Conservation (phyloP, 2,888 invertebrate species). For the Campoletis raptor region DNA sequence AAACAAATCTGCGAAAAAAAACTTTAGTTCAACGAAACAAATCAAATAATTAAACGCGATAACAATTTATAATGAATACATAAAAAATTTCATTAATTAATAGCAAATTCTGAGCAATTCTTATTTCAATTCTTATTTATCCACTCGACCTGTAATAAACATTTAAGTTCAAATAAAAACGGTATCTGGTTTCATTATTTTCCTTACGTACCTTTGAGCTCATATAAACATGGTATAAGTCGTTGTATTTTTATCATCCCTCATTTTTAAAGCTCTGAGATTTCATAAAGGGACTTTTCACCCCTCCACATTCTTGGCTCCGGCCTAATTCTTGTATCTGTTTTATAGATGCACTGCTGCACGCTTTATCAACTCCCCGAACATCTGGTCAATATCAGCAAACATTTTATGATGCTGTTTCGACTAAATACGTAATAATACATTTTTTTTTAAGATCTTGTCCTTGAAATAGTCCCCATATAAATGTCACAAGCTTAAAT, state of each 20-base stretch:
- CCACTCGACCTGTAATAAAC: neutral
- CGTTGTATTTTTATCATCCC: neutral
- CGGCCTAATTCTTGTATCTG: slow-evolving; percentile 25
- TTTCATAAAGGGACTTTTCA: neutral
- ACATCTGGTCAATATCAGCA: slow-evolving; percentile 18
- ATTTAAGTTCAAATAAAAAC: neutral
- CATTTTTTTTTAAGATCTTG: neutral
- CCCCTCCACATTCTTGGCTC: neutral
- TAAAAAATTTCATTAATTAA: neutral
- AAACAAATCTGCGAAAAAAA: neutral
- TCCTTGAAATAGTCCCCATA: neutral
- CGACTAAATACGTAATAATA: neutral
- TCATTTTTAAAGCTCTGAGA: neutral
- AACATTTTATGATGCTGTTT: neutral
- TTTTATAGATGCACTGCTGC: slow-evolving; percentile 5
- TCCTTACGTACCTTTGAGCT: neutral
- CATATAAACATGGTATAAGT: neutral
- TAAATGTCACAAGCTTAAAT: neutral
- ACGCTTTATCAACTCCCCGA: neutral
- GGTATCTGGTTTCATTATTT: neutral
- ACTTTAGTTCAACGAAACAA: neutral
- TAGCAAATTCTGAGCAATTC: neutral
- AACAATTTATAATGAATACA: neutral
- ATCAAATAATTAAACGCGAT: neutral
- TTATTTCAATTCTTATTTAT: neutral